Evolutionary conservation across 2,797 vertebrate genomes (phyloP).

Genomic region (Syndactyla subalaris): DNA sequence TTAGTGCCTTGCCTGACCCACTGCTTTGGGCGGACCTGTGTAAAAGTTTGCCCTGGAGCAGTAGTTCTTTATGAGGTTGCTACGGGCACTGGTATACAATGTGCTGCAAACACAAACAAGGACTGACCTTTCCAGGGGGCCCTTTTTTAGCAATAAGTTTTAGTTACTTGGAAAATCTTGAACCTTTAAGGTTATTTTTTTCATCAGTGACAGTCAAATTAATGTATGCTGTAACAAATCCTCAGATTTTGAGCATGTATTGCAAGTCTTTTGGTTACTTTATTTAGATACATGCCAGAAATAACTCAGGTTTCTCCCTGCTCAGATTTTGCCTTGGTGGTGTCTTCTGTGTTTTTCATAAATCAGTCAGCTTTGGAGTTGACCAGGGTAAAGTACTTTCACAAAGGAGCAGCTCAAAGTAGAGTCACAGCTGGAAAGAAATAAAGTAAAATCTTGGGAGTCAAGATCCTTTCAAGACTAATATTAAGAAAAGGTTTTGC

Average conservation of each 20-base stretch:
- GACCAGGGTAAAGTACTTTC: background rate
- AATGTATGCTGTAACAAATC: background rate
- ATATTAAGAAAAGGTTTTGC: background rate
- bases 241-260: background rate
- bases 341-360: background rate
- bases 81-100: background rate
- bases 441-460: background rate
- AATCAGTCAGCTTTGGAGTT: background rate
- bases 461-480: background rate
- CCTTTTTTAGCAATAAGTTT: background rate
- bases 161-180: background rate
- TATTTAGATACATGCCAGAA: background rate
- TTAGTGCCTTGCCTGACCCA: background rate
- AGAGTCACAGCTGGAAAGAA: background rate
- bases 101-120: background rate
- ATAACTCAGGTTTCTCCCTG: background rate
- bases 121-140: background rate
- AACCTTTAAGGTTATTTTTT: background rate
- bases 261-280: background rate
- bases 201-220: background rate
- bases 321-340: background rate
- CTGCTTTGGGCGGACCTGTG: background rate
- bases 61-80: background rate
- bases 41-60: background rate
- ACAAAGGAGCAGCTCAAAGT: background rate